Conservation (phyloP, 2,888 invertebrate species). For the Leucophora obtusa region DNA sequence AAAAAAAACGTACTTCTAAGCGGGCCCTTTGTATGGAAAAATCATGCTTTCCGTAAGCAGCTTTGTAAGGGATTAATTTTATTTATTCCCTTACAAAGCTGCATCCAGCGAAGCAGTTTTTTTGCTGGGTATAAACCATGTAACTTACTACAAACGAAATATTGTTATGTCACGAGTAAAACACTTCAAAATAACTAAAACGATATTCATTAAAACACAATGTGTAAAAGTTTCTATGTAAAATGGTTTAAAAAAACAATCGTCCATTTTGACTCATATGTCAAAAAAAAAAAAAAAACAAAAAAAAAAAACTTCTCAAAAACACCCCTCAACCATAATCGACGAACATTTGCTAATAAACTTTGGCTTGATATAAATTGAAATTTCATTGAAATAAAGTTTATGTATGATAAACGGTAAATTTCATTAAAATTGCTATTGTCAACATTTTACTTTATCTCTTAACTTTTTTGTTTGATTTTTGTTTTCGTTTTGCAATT, state of each 20-base stretch:
- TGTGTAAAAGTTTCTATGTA: background rate
- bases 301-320: background rate
- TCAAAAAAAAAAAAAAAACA: background rate
- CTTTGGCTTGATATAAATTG: background rate
- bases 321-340: background rate
- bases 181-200: no score
- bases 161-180: no score
- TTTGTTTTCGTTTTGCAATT: background rate
- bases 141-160: no score
- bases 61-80: no score
- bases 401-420: background rate
- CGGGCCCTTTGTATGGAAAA: no score
- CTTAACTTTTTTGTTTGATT: background rate
- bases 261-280: background rate
- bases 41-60: no score
- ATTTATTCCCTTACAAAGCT: no score
- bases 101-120: no score
- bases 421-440: constrained; percentile 9
- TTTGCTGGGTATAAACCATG: no score
- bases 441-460: constrained; percentile 1
- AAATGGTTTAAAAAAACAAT: background rate
- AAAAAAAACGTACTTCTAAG: no score
- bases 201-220: no score
- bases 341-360: background rate
- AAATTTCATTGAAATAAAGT: background rate